Evolutionary conservation across 2,113 vertebrate genomes (phyloP).

Genomic region (Protomyctophum bolini): DNA sequence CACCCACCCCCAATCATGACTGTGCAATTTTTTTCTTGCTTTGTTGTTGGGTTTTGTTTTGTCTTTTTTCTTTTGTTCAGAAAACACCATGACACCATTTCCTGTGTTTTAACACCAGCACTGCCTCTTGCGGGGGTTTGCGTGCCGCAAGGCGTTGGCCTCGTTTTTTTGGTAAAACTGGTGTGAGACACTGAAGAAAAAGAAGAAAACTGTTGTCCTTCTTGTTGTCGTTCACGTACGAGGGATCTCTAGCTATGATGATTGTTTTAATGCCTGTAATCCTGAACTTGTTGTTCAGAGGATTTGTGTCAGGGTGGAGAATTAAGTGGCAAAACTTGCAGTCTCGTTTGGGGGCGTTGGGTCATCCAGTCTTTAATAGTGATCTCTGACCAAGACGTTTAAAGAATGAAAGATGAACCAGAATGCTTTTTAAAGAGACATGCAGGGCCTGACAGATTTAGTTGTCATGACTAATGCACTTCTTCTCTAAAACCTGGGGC

Average conservation of each 20-base stretch:
- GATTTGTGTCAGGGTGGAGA: constrained; percentile 23
- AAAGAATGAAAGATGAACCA: constrained; percentile 27
- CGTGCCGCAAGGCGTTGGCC: constrained; percentile 51
- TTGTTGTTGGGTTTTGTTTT: constrained; percentile 25
- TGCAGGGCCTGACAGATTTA: constrained; percentile 27
- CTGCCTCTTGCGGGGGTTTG: constrained; percentile 41
- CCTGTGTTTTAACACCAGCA: constrained; percentile 21
- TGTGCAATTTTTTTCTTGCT: constrained; percentile 81
- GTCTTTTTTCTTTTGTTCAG: constrained; percentile 55
- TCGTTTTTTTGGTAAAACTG: constrained; percentile 48
- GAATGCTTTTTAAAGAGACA: constrained; percentile 37
- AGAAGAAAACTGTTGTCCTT: neutral
- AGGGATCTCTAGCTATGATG: constrained; percentile 24
- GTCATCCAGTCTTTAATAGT: constrained; percentile 47
- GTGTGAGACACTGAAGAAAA: constrained; percentile 28
- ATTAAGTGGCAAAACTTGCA: constrained; percentile 2
- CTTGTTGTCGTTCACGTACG: constrained; percentile 9
- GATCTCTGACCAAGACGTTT: constrained; percentile 14
- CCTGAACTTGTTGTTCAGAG: constrained; percentile 35
- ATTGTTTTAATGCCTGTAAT: constrained; percentile 20
- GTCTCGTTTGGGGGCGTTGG: constrained; percentile 30
- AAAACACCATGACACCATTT: constrained; percentile 54
- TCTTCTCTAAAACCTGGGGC: constrained; percentile 63
- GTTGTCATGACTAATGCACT: constrained; percentile 57
- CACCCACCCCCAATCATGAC: constrained; percentile 59